phyloP scores from a whole-genome alignment of 2,888 invertebrate species.

The Idaea dimidiata region DNA sequence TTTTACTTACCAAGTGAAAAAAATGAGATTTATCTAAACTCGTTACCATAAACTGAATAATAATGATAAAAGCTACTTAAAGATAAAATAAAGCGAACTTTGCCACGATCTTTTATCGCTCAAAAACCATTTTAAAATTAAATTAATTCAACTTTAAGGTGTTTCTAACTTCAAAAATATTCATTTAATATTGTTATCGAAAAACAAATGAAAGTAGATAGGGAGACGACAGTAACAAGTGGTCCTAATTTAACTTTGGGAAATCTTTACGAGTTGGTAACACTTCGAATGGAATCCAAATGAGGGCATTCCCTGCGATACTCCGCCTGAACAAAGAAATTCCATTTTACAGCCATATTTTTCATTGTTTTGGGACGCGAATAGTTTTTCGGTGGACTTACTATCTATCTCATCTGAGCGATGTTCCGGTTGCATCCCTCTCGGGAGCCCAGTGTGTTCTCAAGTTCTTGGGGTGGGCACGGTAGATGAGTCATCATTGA shows the following conservation, averaged over 20 bases:
- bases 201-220: constrained; percentile 49
- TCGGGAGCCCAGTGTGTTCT: no score
- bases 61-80: background rate
- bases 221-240: constrained; percentile 57
- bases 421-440: no score
- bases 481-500: no score
- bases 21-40: no score
- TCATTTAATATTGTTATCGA: constrained; percentile 48
- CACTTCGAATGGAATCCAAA: constrained; percentile 44
- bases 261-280: constrained; percentile 53
- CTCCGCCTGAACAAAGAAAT: constrained; percentile 9
- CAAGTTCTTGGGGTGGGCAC: no score
- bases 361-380: background rate
- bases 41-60: background rate
- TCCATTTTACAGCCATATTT: background rate
- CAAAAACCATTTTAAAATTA: constrained; percentile 22
- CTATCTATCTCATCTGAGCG: background rate
- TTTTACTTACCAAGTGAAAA: no score
- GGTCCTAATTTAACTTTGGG: constrained; percentile 62
- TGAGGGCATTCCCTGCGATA: constrained; percentile 26
- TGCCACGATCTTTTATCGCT: constrained; percentile 17
- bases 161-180: constrained; percentile 26
- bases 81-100: constrained; percentile 27
- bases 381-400: background rate
- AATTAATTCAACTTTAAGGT: constrained; percentile 9